phyloP scores from a whole-genome alignment of 2,797 vertebrate species.

The Phoebastria nigripes region DNA sequence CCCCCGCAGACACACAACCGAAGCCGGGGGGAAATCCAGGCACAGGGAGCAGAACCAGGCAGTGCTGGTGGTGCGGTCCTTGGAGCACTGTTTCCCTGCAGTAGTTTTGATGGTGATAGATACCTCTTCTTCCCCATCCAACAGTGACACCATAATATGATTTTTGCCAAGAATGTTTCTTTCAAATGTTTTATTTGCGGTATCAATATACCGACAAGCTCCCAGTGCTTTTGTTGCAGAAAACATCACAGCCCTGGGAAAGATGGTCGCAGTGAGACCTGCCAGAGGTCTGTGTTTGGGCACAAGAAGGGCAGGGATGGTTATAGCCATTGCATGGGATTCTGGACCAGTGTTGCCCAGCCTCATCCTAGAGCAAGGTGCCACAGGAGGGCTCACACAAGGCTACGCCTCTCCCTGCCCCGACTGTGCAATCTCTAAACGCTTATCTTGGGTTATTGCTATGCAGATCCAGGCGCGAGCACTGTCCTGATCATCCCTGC shows the following conservation, averaged over 20 bases:
- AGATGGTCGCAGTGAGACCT: neutral
- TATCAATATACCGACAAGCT: neutral
- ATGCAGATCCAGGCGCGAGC: neutral
- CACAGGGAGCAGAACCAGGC: neutral
- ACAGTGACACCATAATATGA: neutral
- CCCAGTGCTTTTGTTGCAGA: neutral
- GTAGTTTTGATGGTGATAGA: neutral
- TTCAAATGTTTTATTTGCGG: neutral
- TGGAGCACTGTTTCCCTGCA: neutral
- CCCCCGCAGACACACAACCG: neutral
- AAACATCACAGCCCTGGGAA: neutral
- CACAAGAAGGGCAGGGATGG: neutral
- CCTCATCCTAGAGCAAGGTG: neutral
- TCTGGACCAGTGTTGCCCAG: neutral
- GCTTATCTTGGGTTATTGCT: neutral
- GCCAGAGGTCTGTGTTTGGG: neutral
- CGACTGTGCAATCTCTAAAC: neutral
- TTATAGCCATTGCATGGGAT: neutral
- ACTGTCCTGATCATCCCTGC: neutral
- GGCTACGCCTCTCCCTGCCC: neutral
- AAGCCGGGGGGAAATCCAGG: neutral
- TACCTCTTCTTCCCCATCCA: neutral
- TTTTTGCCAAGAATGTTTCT: neutral
- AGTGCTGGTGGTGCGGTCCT: accelerated
- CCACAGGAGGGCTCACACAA: neutral